A percentile compares a stretch with the other conserved stretches of the same genome.
phyloP scores from a whole-genome alignment of 2,888 invertebrate species.

The Calameuta filiformis region DNA sequence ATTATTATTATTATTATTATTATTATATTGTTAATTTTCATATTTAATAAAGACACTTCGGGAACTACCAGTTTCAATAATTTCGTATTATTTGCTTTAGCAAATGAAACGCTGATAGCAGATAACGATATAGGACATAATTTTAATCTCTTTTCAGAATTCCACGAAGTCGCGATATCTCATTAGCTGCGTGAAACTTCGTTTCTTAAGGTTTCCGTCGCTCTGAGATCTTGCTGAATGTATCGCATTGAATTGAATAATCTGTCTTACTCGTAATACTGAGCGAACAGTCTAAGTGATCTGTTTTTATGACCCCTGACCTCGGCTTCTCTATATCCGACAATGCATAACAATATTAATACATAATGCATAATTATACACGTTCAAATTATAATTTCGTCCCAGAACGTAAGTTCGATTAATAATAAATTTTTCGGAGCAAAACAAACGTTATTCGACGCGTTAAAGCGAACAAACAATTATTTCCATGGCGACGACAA shows the following conservation, averaged over 20 bases:
- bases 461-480: too few species aligned
- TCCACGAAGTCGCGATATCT: slow-evolving; percentile 6
- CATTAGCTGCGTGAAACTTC: not conserved
- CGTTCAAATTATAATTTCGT: too few species aligned
- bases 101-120: not conserved
- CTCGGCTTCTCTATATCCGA: slow-evolving; percentile 28
- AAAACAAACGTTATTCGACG: too few species aligned
- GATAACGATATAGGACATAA: not conserved
- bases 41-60: slow-evolving; percentile 49
- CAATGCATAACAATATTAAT: slow-evolving; percentile 21
- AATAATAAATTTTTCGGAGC: not conserved
- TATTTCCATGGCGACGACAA: too few species aligned
- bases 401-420: not conserved
- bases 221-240: slow-evolving; percentile 13
- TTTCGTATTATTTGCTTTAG: not conserved
- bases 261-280: slow-evolving; percentile 24
- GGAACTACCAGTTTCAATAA: slow-evolving; percentile 9
- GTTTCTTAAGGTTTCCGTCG: slow-evolving; percentile 1
- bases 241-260: slow-evolving; percentile 49
- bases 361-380: slow-evolving; percentile 15
- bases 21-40: slow-evolving; percentile 42
- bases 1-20: slow-evolving; percentile 20
- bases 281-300: slow-evolving; percentile 31
- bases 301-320: slow-evolving; percentile 43
- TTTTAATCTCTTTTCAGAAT: not conserved